Conservation (phyloP, 2,888 invertebrate genomes). For the Nemapogon koenigi region DNA sequence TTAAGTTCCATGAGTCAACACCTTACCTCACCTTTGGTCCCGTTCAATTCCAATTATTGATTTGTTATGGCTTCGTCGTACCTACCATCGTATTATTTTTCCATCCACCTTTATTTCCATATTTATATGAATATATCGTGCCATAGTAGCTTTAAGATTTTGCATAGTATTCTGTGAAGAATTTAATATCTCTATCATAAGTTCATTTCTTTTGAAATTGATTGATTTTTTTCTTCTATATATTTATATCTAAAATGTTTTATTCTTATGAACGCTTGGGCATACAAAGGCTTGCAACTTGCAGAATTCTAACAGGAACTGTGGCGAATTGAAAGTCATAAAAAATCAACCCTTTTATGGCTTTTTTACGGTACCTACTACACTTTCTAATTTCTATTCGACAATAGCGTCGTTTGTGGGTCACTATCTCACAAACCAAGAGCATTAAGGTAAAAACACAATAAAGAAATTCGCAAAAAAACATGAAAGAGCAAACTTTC, state of each 20-base stretch:
- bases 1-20: conserved; percentile 20
- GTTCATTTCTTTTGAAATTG: no score
- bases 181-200: no score
- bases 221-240: no score
- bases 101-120: no score
- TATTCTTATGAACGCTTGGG: no score
- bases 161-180: no score
- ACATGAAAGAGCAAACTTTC: conserved; percentile 33
- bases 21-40: conserved; percentile 27
- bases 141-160: no score
- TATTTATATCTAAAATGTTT: no score
- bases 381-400: conserved; percentile 33
- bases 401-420: conserved; percentile 35
- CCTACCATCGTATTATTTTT: no score
- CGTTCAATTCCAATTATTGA: conserved; percentile 50
- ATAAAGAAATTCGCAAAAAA: conserved; percentile 3
- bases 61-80: conserved; percentile 50
- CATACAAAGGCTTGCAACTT: no score
- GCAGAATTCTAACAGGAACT: no score
- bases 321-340: not conserved
- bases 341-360: not conserved
- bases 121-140: no score
- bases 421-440: conserved; percentile 25
- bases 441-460: conserved; percentile 34
- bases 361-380: conserved; percentile 12